Percentiles rank a stretch among this genome's conserved stretches.
These are phyloP conservation scores for Boleophthalmus pectinirostris DNA, from an alignment of 2,113 vertebrate genomes.

Conservation along the genomic window DNA sequence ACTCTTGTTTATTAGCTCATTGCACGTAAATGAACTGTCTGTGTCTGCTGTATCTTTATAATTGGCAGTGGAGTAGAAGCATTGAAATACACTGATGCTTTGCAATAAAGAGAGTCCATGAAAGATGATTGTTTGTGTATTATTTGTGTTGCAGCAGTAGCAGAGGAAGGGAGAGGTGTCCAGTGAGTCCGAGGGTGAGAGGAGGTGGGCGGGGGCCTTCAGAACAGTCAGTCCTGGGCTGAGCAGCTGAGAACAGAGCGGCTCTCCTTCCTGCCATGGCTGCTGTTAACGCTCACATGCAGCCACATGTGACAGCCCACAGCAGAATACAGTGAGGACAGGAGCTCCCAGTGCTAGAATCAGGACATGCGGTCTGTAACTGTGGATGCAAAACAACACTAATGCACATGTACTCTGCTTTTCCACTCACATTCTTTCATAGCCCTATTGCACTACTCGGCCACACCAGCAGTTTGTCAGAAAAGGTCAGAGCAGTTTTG, in stretches of 20 bases:
- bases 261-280: slow-evolving; percentile 56
- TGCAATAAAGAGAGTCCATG: not conserved
- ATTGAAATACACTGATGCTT: not conserved
- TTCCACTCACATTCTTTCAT: slow-evolving; percentile 8
- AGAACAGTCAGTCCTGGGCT: slow-evolving; percentile 57
- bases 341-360: slow-evolving; percentile 31
- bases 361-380: slow-evolving; percentile 37
- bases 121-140: slow-evolving; percentile 9
- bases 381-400: slow-evolving; percentile 3
- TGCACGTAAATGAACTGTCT: not conserved
- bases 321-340: slow-evolving; percentile 37
- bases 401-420: not conserved
- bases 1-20: not conserved
- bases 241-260: slow-evolving; percentile 66
- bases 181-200: slow-evolving; percentile 20
- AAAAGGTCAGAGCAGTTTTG: slow-evolving; percentile 53
- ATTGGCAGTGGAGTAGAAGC: not conserved
- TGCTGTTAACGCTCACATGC: slow-evolving; percentile 69
- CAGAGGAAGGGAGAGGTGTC: slow-evolving; percentile 29
- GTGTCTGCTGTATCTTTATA: not conserved
- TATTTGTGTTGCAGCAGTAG: slow-evolving; percentile 53
- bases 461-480: slow-evolving; percentile 27
- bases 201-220: slow-evolving; percentile 24
- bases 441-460: slow-evolving; percentile 21
- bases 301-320: slow-evolving; percentile 67